Conservation (phyloP, 2,113 vertebrate species). For the Hydropotes inermis region DNA sequence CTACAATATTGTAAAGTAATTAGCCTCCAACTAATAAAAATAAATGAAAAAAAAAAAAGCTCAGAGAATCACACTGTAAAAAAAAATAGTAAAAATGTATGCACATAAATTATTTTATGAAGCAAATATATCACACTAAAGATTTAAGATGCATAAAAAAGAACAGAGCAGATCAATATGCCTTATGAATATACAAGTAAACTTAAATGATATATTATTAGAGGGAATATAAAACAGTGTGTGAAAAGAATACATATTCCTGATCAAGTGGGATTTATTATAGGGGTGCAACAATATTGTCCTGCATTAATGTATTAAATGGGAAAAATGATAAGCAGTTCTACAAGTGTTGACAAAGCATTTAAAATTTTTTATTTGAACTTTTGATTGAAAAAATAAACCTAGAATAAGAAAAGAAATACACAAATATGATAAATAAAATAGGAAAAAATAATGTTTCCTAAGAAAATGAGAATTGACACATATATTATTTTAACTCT, state of each 20-base stretch:
- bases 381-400: neutral
- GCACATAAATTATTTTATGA: neutral
- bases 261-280: neutral
- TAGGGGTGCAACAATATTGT: neutral
- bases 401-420: neutral
- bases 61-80: no score
- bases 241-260: neutral
- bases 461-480: neutral
- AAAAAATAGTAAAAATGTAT: neutral
- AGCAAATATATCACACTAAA: neutral
- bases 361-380: neutral
- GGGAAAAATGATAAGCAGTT: neutral
- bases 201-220: neutral
- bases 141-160: neutral
- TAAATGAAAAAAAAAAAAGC: no score
- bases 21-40: no score
- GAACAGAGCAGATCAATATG: neutral
- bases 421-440: neutral
- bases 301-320: neutral
- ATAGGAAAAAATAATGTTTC: neutral
- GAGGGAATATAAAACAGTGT: neutral
- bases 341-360: neutral
- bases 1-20: no score
- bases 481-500: neutral
- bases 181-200: neutral